Percentiles rank a stretch among this genome's conserved stretches.
Conservation (phyloP, 2,797 vertebrate species). For the Danio tinwini region DNA sequence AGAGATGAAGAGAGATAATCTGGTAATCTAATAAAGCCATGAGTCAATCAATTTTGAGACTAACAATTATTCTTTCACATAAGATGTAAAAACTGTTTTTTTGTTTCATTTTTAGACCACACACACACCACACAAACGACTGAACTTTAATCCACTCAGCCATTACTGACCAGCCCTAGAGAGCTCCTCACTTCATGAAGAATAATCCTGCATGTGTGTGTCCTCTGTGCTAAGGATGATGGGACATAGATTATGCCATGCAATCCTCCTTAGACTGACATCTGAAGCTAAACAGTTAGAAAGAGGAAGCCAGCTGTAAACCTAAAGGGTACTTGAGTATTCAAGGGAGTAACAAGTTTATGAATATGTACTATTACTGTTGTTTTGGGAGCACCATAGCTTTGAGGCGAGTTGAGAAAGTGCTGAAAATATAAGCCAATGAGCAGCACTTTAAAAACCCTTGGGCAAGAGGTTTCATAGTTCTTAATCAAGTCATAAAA, state of each 20-base stretch:
- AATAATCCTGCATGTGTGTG: constrained; percentile 19
- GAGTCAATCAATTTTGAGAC: background rate
- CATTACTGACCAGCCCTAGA: constrained; percentile 7
- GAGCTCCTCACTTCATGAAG: constrained; percentile 1
- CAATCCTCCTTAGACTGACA: constrained; percentile 11
- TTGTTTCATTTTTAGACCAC: background rate
- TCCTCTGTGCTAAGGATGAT: constrained; percentile 8
- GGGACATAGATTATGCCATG: background rate
- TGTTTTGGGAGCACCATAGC: background rate
- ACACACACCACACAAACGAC: background rate
- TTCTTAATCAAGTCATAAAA: background rate
- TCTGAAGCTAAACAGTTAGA: background rate
- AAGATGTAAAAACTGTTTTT: background rate
- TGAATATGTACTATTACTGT: background rate
- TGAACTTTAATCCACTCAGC: background rate
- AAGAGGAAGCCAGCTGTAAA: constrained; percentile 10
- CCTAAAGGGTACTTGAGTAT: background rate
- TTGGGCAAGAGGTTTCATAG: background rate
- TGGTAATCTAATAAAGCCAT: background rate
- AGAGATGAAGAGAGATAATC: background rate
- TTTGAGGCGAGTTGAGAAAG: background rate
- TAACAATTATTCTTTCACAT: background rate
- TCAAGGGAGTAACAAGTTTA: background rate
- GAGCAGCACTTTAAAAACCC: background rate
- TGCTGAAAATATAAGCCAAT: constrained; percentile 1